Evolutionary conservation across 2,888 invertebrate species (phyloP), one percentile per base, ranked within the genome.

Genomic region (Cantharis lateralis): DNA sequence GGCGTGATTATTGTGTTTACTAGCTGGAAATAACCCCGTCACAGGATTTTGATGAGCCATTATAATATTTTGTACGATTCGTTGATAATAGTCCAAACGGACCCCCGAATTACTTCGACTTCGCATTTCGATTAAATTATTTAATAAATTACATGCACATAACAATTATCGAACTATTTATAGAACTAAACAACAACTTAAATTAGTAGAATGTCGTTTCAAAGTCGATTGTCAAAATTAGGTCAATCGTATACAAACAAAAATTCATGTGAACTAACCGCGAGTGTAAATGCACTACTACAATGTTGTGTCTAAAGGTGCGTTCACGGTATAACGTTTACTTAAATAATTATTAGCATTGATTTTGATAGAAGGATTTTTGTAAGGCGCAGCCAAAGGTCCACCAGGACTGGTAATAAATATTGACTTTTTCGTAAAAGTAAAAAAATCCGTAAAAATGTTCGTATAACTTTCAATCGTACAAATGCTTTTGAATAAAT

Each of bases 21-120:
- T 96, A 9, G 97, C 96, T 70, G 98, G 98, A 86, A 99, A 95
- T 74, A 99, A 90, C 11, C 99, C 99, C 63, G 99, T 99, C 0
- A 99, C 97, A 24, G 99, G 98, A 89, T 99, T 96, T 91, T 98
- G 94, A 87, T 98, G 95, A 82, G 94, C 93, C 90, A 99, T 93
- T 85, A 99, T 98, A 80, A 98, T 93, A 87, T 95, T 96, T 84
- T 97, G 96, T 26, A 99, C 96, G 80, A 98, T 93, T 82, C 98
- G 92, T 87, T 98, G 97, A 87, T 98, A 98, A 87, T 98, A 98
- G 89, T 99, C 99, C 89, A 99, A 90, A 75, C 98, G 95, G 81
- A 96, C 96, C 24, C 96, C 96, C 3, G 96, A 96, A 90, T 96
- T 96, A 86, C 95, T 96, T 82, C 96, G 91, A 82, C 95, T 95